Evolutionary conservation across 2,113 vertebrate genomes (phyloP), one percentile per base, ranked within the genome.

Genomic region (Puma concolor): DNA sequence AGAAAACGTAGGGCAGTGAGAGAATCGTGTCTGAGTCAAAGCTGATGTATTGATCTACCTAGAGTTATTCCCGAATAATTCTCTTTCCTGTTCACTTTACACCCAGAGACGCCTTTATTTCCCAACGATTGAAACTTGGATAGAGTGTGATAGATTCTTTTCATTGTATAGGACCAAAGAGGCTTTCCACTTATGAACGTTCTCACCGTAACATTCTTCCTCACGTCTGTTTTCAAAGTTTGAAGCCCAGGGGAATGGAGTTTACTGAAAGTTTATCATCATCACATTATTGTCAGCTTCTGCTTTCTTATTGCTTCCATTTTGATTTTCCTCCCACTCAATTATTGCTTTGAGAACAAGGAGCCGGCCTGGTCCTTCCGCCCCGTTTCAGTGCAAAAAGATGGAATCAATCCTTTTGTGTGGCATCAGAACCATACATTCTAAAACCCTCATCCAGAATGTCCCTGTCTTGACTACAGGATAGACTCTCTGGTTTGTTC

Each of bases 81-180:
- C n/a, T 86, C 36, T 48, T 94, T 93, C 76, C 17, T 81, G 5
- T 54, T 54, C 77, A 23, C 66, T 77, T 25, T 16, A 27, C 1
- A 86, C 60, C 9, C 48, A 66, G 33, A 60, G 44, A 50, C 7
- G 0, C 48, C 44, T 94, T 72, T 44, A 27, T 7, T 11, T n/a
- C 38, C 2, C 31, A 5, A n/a, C 11, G 38, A 50, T 7, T 79
- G 77, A 86, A 94, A 54, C 44, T 82, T 29, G 25, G 21, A 85
- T 81, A 71, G 71, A 86, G 41, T 63, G 33, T 88, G 76, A 76
- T 72, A 69, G 86, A 72, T 9, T 71, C 86, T 95, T 96, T 72
- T 82, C 82, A 94, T 74, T 97, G 88, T 77, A 63, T 74, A 66
- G 66, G 71, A 91, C 94, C 93, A 97, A 95, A 97, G 85, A 93